Conservation (phyloP, 2,888 invertebrate species). For the Orthosia gothica region DNA sequence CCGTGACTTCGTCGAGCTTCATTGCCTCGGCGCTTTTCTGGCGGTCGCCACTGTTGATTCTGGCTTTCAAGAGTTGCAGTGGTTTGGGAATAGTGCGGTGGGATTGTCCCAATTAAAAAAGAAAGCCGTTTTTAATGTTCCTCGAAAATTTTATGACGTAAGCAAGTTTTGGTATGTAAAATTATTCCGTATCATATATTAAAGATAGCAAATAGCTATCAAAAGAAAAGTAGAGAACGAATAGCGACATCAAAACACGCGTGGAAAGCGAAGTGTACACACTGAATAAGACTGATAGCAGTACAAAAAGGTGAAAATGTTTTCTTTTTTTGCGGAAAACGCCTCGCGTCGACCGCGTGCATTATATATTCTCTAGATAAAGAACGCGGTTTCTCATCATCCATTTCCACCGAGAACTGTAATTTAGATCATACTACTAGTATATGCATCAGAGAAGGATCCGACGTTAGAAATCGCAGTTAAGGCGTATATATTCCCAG, state of each 20-base stretch:
- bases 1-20: too few relatives aligned
- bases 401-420: conserved; percentile 25
- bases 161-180: not conserved
- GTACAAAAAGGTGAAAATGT: conserved; percentile 36
- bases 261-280: conserved; percentile 43
- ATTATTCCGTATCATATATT: not conserved
- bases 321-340: conserved; percentile 44
- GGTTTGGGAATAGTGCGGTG: too few relatives aligned
- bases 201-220: conserved; percentile 10
- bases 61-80: too few relatives aligned
- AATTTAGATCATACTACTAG: conserved; percentile 13
- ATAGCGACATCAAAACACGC: conserved; percentile 17
- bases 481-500: too few relatives aligned
- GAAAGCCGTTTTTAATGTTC: not conserved
- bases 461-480: not conserved
- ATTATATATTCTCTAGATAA: conserved; percentile 51
- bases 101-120: too few relatives aligned
- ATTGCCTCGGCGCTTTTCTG: too few relatives aligned
- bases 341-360: conserved; percentile 15
- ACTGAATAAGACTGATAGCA: conserved; percentile 40
- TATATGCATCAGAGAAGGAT: conserved; percentile 3
- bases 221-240: conserved; percentile 21
- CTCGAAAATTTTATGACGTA: not conserved
- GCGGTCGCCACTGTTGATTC: too few relatives aligned
- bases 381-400: conserved; percentile 41